Conservation (phyloP, 1,140 invertebrate genomes). For the Cepaea nemoralis region DNA sequence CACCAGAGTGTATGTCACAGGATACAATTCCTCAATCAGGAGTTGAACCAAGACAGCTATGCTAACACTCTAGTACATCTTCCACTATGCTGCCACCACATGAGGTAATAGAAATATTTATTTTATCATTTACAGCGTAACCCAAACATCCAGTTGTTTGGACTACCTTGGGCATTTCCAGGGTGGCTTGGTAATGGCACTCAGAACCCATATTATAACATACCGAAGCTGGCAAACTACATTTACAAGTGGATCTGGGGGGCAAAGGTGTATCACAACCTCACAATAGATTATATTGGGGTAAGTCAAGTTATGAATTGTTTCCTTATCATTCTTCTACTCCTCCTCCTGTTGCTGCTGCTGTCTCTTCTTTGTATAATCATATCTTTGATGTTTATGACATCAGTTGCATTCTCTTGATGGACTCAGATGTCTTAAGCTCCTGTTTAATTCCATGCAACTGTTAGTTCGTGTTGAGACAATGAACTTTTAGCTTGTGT, state of each 20-base stretch:
- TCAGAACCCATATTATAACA: conserved; percentile 57
- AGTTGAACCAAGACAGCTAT: no score
- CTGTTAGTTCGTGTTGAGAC: no score
- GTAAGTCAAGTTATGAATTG: conserved; percentile 38
- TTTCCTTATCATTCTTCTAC: not conserved
- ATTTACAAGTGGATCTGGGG: conserved; percentile 64
- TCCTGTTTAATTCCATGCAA: no score
- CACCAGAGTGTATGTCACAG: no score
- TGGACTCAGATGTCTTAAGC: no score
- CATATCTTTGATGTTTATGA: no score
- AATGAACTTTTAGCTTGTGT: no score
- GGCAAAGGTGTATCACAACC: conserved; percentile 57
- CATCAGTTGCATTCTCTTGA: no score
- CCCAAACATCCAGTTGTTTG: conserved; percentile 67
- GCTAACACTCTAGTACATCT: no score
- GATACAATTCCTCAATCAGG: no score
- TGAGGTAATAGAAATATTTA: not conserved
- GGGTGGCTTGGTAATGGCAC: conserved; percentile 60
- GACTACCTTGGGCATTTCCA: conserved; percentile 67
- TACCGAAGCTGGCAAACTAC: conserved; percentile 56
- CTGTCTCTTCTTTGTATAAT: conserved; percentile 8
- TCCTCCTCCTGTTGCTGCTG: no score
- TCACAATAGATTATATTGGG: conserved; percentile 61
- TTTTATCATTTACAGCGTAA: conserved; percentile 56
- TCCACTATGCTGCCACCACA: no score